phyloP scores from a whole-genome alignment of 2,888 invertebrate species.

The Thalpophila matura region DNA sequence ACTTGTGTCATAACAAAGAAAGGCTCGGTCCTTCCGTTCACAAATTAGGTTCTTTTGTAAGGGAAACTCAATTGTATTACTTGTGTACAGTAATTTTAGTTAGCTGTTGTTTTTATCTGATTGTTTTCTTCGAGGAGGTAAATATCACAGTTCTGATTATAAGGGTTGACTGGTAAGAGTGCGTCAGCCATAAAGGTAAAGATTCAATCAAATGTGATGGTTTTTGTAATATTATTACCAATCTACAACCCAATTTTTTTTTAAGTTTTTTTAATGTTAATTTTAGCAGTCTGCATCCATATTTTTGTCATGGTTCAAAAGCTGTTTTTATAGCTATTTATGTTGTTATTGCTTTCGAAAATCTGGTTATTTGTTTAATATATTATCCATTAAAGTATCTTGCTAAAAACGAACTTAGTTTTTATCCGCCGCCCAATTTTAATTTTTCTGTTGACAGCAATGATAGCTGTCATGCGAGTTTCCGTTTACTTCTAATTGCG shows the following conservation, averaged over 20 bases:
- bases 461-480: conserved; percentile 37
- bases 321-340: not conserved
- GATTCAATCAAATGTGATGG: no score
- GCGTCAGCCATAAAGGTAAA: no score
- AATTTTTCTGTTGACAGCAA: conserved; percentile 20
- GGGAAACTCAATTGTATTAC: conserved; percentile 28
- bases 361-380: no score
- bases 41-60: conserved; percentile 53
- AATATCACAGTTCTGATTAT: not conserved
- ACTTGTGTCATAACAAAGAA: conserved; percentile 48
- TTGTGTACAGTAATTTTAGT: conserved; percentile 4
- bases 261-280: no score
- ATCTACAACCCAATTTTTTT: no score
- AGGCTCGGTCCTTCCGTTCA: conserved; percentile 38
- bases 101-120: conserved; percentile 5
- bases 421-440: not conserved
- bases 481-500: conserved; percentile 26
- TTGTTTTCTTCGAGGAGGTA: conserved; percentile 10
- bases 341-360: not conserved
- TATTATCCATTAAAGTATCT: not conserved
- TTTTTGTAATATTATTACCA: no score
- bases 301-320: not conserved
- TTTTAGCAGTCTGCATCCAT: no score
- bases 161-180: no score
- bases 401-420: not conserved